Conservation (phyloP, 2,888 invertebrate species). For the Electrophaes corylata region DNA sequence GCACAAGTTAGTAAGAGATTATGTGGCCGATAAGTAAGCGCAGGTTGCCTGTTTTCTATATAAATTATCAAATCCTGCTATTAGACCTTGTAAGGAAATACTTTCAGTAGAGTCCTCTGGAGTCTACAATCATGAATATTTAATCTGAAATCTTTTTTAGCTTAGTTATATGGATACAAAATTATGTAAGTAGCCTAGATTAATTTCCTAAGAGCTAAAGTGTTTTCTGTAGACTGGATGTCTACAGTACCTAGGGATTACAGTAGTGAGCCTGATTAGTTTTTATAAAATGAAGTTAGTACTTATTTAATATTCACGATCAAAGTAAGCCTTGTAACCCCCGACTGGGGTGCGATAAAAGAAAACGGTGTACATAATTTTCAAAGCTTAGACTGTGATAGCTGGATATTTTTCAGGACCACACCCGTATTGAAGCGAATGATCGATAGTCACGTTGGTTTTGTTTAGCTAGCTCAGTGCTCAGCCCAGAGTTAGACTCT, state of each 20-base stretch:
- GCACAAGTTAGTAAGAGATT: no score
- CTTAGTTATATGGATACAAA: conserved; percentile 7
- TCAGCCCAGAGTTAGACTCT: conserved; percentile 3
- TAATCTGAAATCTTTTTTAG: conserved; percentile 3
- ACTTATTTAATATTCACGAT: no score
- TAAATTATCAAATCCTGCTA: neutral
- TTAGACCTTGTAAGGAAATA: conserved; percentile 12
- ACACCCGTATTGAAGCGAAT: conserved; percentile 1
- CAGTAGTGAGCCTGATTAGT: no score
- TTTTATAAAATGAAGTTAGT: no score
- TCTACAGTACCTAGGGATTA: no score
- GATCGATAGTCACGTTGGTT: conserved; percentile 3
- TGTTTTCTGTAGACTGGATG: no score
- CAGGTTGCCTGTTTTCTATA: neutral
- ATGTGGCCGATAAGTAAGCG: neutral
- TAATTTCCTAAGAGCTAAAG: no score
- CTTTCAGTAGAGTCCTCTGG: neutral
- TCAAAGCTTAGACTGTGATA: no score
- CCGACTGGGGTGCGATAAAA: no score
- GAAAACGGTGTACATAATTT: no score
- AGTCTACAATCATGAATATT: conserved; percentile 6
- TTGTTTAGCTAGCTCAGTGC: neutral
- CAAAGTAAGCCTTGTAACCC: no score
- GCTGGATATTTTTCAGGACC: neutral
- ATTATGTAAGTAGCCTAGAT: no score